Percentiles rank a stretch among this genome's conserved stretches.
Evolutionary conservation across 2,797 vertebrate genomes (phyloP).

Genomic region (Pangasius sanitwongsei): DNA sequence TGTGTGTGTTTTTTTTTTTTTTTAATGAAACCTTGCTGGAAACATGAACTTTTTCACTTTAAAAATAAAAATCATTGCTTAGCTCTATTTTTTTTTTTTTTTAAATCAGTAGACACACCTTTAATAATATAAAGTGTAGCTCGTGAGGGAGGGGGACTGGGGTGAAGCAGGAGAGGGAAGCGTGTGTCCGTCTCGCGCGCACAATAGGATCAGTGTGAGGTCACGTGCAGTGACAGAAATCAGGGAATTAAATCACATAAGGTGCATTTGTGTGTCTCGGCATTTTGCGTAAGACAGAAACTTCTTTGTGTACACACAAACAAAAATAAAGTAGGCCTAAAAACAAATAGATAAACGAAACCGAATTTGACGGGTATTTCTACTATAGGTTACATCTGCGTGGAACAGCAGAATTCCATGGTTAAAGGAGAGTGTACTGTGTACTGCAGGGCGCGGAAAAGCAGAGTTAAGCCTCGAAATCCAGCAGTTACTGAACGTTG

Average conservation of each 20-base stretch:
- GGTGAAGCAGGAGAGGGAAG: neutral
- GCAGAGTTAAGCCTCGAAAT: constrained; percentile 34
- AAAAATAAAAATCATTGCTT: neutral
- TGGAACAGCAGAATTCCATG: neutral
- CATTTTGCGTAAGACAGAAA: neutral
- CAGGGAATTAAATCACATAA: neutral
- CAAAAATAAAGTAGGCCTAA: neutral
- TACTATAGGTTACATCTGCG: too few species aligned
- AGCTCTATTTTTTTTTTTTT: neutral
- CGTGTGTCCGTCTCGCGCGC: constrained; percentile 65
- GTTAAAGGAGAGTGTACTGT: neutral
- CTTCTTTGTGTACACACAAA: neutral
- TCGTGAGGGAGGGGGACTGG: neutral
- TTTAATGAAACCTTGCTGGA: neutral
- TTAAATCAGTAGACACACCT: neutral
- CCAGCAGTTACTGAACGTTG: constrained; percentile 49
- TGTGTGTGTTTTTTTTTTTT: neutral
- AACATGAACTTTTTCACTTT: neutral
- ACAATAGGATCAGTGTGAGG: constrained; percentile 79
- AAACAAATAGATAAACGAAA: neutral
- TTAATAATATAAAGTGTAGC: neutral
- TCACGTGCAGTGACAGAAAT: constrained; percentile 70
- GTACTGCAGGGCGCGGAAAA: neutral
- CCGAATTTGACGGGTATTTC: neutral
- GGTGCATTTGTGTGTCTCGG: constrained; percentile 13